Base-by-base conservation (phyloP, 1,140 invertebrate genomes). In the Diabrotica virgifera region DNA sequence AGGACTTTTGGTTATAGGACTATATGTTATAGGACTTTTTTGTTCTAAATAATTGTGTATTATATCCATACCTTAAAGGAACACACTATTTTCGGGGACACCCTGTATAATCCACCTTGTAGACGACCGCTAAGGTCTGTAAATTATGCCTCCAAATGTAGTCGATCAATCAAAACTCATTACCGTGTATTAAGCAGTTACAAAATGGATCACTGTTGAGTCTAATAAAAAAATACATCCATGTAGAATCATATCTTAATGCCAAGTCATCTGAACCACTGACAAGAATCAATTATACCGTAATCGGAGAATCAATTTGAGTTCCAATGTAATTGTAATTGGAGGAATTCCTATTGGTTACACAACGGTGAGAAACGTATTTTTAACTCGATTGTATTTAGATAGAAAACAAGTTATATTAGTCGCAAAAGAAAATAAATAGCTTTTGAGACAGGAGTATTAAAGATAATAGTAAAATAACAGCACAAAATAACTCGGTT, bases 261-360 rank as follows among this genome's bases (percentile, higher is more conserved):
- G 52, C 12, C 12, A 12, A 54, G 52, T 54, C 24, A 54, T 54
- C 52, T 54, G 13, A 54, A 54, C 8, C n/a, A 24, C 12, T 24
- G 52, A 13, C 12, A 54, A 24, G 52, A 54, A 54, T 54, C 52
- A 54, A 54, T 54, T 54, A 54, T 54, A 12, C 12, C 24, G 24
- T 54, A 54, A 54, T 54, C 52, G 8, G 24, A 54, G n/a, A 54
- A 54, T 54, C 52, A 13, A 24, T 12, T 12, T 54, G 52, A 54
- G 12, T 54, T 54, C 24, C 12, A 11, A 10, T 13, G 6, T 12
- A 54, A 24, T 13, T 54, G 52, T 12, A 46, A 46, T 46, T 46
- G 40, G 40, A 46, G 40, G 40, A 46, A 46, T 46, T 46, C 40
- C 40, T 46, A 3, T 46, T 46, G n/a, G 40, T 46, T 46, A 46